Conservation (phyloP, 2,888 invertebrate genomes). For the Lathronympha strigana region DNA sequence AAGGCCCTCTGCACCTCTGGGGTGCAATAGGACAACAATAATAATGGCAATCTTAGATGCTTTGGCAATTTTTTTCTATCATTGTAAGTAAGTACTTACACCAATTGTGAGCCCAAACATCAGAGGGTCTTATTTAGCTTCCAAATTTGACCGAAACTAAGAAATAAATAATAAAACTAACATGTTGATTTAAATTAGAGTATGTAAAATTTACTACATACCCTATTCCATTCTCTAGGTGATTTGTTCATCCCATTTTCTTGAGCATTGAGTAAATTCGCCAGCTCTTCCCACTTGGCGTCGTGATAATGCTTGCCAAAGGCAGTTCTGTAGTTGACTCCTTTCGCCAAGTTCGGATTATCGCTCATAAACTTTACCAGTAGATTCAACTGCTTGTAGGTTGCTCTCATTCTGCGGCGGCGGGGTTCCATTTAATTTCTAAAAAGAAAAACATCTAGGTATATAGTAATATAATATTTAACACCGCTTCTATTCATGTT, state of each 20-base stretch:
- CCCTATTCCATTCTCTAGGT: conserved; percentile 32
- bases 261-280: conserved; percentile 25
- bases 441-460: neutral
- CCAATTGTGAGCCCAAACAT: no score
- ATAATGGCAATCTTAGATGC: no score
- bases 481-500: no score
- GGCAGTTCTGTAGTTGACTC: conserved; percentile 30
- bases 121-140: no score
- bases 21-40: no score
- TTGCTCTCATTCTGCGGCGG: conserved; percentile 2
- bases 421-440: conserved; percentile 21
- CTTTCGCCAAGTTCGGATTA: conserved; percentile 14
- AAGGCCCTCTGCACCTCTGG: no score
- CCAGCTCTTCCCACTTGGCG: conserved; percentile 29
- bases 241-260: conserved; percentile 33
- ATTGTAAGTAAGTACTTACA: no score
- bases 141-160: no score
- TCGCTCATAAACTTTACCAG: conserved; percentile 32
- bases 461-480: no score
- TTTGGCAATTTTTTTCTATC: no score
- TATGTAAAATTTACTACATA: neutral
- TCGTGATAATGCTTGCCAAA: conserved; percentile 32
- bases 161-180: neutral
- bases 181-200: neutral
- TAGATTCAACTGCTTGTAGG: conserved; percentile 26